phyloP scores from a whole-genome alignment of 1,140 invertebrate species.

The Frieseomelitta varia region DNA sequence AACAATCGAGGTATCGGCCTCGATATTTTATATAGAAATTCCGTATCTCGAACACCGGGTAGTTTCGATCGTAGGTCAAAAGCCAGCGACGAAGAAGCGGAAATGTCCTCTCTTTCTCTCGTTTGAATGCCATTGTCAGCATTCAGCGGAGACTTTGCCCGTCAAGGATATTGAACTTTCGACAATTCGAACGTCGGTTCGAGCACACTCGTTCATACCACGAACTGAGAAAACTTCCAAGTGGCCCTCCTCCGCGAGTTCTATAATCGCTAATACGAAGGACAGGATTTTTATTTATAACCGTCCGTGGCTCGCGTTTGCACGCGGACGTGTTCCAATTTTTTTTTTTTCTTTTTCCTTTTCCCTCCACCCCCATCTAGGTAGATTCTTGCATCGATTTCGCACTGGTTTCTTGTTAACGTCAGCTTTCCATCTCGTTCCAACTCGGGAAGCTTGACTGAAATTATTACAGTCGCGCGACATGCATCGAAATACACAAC shows the following conservation, averaged over 20 bases:
- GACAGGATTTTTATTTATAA: conserved; percentile 1
- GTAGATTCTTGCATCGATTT: conserved; percentile 14
- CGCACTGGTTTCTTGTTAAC: neutral
- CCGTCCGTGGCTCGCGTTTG: neutral
- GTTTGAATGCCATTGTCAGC: conserved; percentile 38
- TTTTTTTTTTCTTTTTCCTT: neutral
- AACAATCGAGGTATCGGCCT: neutral
- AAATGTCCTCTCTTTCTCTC: conserved; percentile 12
- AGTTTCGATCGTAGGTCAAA: conserved; percentile 6
- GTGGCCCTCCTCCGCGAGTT: conserved; percentile 8
- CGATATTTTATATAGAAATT: conserved; percentile 4
- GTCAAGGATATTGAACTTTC: conserved; percentile 49
- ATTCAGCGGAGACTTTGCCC: conserved; percentile 30
- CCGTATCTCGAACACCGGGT: neutral
- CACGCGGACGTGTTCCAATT: conserved; percentile 7
- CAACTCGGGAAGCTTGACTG: neutral
- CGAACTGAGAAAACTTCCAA: conserved; percentile 15
- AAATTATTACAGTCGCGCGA: neutral
- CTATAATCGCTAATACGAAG: conserved; percentile 21
- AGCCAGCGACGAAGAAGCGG: conserved; percentile 24
- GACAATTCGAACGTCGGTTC: conserved; percentile 4
- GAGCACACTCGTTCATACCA: conserved; percentile 10
- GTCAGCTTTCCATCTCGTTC: conserved; percentile 8
- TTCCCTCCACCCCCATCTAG: no score
- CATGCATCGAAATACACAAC: no score